Evolutionary conservation across 2,888 invertebrate species (phyloP).

Genomic region (Acronicta leporina): DNA sequence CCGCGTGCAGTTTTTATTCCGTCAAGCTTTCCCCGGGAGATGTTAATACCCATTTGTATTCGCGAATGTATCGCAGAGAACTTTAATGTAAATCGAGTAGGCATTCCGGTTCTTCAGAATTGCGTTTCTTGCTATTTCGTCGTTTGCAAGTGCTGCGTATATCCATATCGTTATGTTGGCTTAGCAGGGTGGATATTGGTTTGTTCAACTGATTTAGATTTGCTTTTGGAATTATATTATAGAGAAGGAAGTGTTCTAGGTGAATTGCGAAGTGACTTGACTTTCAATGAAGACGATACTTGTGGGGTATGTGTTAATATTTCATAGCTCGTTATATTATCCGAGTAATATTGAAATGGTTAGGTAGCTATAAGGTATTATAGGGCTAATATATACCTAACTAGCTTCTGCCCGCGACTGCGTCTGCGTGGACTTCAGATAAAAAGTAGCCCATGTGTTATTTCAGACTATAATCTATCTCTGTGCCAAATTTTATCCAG

Average conservation of each 20-base stretch:
- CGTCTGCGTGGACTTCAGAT: too few relatives aligned
- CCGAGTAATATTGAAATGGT: not conserved
- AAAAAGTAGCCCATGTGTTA: too few relatives aligned
- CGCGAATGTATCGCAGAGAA: conserved; percentile 39
- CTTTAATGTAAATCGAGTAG: conserved; percentile 47
- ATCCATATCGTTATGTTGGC: conserved; percentile 35
- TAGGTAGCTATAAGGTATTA: too few relatives aligned
- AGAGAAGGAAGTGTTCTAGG: conserved; percentile 2
- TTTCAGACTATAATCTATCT: too few relatives aligned
- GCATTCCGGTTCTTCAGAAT: conserved; percentile 32
- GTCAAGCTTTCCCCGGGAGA: conserved; percentile 38
- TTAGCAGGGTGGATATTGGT: conserved; percentile 37
- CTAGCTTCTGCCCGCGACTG: too few relatives aligned
- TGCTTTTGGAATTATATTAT: conserved; percentile 29
- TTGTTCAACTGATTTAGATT: conserved; percentile 25
- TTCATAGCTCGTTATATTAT: not conserved
- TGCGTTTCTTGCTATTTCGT: conserved; percentile 23
- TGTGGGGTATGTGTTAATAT: not conserved
- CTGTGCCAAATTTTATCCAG: too few relatives aligned
- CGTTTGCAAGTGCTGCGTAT: conserved; percentile 38
- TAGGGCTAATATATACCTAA: too few relatives aligned
- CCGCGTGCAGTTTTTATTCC: conserved; percentile 49
- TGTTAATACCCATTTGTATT: conserved; percentile 48
- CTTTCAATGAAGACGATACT: conserved; percentile 23
- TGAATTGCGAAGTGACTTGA: conserved; percentile 27